Evolutionary conservation across 2,888 invertebrate genomes (phyloP).

Genomic region (Theretra japonica): DNA sequence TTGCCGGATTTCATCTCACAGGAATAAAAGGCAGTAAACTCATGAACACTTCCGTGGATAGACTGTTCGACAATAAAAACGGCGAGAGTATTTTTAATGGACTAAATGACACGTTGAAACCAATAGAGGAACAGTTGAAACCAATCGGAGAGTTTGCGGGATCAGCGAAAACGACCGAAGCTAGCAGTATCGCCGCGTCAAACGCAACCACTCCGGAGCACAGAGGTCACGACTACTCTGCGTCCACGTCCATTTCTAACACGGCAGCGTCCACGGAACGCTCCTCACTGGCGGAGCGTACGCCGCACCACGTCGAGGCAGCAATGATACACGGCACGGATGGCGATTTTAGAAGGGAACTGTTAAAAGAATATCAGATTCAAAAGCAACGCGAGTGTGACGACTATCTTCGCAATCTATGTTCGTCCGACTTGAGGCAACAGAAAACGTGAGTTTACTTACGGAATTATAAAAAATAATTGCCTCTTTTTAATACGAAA

Average conservation of each 20-base stretch:
- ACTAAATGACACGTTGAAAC: constrained; percentile 84
- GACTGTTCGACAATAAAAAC: constrained; percentile 93
- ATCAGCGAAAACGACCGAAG: constrained; percentile 60
- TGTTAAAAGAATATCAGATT: constrained; percentile 92
- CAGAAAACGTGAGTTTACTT: constrained; percentile 67
- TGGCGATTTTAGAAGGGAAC: constrained; percentile 85
- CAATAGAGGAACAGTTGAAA: constrained; percentile 70
- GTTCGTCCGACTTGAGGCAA: constrained; percentile 70
- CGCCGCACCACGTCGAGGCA: constrained; percentile 62
- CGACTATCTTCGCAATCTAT: constrained; percentile 76
- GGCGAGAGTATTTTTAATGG: constrained; percentile 90
- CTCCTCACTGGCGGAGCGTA: constrained; percentile 64
- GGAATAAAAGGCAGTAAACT: constrained; percentile 90
- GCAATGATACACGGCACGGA: constrained; percentile 58
- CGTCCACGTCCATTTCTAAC: constrained; percentile 86
- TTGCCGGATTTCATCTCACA: constrained; percentile 94
- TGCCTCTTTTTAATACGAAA: constrained; percentile 29
- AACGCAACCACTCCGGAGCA: constrained; percentile 89
- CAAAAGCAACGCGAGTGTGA: constrained; percentile 88
- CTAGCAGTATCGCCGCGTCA: constrained; percentile 69
- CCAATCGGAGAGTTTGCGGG: constrained; percentile 61
- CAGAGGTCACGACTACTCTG: constrained; percentile 87
- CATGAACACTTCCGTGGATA: constrained; percentile 96
- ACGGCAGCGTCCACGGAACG: constrained; percentile 88
- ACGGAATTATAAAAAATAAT: constrained; percentile 26